phyloP scores from a whole-genome alignment of 2,113 vertebrate species.

The Acanthisitta chloris region DNA sequence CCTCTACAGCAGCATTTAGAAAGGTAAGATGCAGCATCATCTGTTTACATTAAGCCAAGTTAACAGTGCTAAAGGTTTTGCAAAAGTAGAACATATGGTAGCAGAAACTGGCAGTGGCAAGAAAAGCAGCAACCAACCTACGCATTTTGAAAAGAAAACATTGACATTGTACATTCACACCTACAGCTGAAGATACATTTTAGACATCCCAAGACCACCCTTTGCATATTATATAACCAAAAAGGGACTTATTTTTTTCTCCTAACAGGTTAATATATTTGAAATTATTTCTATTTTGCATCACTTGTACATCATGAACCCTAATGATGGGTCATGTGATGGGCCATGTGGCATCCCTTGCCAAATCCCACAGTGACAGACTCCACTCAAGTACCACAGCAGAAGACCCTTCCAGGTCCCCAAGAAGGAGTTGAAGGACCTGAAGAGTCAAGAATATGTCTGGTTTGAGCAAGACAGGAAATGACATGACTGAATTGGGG shows the following conservation, averaged over 20 bases:
- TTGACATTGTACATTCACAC: slow-evolving; percentile 6
- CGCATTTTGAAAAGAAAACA: slow-evolving; percentile 17
- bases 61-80: slow-evolving; percentile 39
- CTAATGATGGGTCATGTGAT: fast-evolving
- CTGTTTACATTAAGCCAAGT: slow-evolving; percentile 34
- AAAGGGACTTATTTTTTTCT: neutral
- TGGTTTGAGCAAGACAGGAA: neutral
- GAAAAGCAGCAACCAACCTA: slow-evolving; percentile 1
- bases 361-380: neutral
- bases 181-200: neutral
- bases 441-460: neutral
- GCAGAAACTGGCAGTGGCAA: slow-evolving; percentile 1
- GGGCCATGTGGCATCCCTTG: neutral
- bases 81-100: slow-evolving; percentile 51
- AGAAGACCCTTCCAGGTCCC: neutral
- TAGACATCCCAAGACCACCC: neutral
- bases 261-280: neutral
- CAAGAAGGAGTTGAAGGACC: neutral
- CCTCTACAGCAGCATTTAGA: neutral
- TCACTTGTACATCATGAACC: neutral
- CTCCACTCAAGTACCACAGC: neutral
- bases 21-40: neutral
- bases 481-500: fast-evolving
- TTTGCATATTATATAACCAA: slow-evolving; percentile 7
- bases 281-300: neutral